phyloP scores from a whole-genome alignment of 1,140 invertebrate species.

The Proales similis region DNA sequence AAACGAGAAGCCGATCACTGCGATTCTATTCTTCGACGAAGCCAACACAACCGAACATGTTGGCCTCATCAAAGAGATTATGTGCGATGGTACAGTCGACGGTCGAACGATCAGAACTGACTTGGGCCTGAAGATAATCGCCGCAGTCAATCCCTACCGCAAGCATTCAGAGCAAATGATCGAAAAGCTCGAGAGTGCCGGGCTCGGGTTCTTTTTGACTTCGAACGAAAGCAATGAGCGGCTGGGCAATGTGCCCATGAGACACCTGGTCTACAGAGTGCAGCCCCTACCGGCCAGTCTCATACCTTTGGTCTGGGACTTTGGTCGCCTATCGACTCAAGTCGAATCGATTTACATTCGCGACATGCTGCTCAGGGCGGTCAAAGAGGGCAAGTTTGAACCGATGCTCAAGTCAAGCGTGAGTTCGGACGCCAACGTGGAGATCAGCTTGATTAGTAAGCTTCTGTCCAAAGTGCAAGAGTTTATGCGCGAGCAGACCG shows the following conservation, averaged over 20 bases:
- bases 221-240: constrained; percentile 41
- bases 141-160: constrained; percentile 49
- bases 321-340: constrained; percentile 43
- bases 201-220: constrained; percentile 46
- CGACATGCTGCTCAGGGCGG: constrained; percentile 44
- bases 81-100: constrained; percentile 46
- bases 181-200: constrained; percentile 44
- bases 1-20: constrained; percentile 40
- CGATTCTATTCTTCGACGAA: constrained; percentile 51
- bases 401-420: no score
- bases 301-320: constrained; percentile 48
- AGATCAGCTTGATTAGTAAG: constrained; percentile 34
- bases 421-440: constrained; percentile 38
- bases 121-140: constrained; percentile 44
- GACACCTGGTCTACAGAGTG: constrained; percentile 47
- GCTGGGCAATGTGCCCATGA: constrained; percentile 45
- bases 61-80: constrained; percentile 48
- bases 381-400: constrained; percentile 38
- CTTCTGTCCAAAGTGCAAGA: constrained; percentile 44
- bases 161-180: constrained; percentile 47
- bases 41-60: constrained; percentile 50
- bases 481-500: constrained; percentile 45
- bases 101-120: constrained; percentile 41
- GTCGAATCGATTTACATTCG: constrained; percentile 45
- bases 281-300: constrained; percentile 46